These are phyloP conservation scores for Harpagifer antarcticus DNA, from an alignment of 2,797 vertebrate genomes.

Conservation along the genomic window DNA sequence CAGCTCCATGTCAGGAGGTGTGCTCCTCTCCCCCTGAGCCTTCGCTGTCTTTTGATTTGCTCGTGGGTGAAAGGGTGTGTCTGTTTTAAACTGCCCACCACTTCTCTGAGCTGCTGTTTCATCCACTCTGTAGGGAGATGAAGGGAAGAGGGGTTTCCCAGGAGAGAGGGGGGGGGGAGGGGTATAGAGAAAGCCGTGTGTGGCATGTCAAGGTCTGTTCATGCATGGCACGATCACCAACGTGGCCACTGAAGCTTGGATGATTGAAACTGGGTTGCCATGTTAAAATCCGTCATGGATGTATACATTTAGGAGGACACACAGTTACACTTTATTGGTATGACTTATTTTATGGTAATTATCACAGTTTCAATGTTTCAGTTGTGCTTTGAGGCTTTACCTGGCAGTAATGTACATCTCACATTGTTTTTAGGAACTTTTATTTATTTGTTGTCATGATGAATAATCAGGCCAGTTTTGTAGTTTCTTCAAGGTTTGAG, in stretches of 20 bases:
- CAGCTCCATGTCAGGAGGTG: conserved; percentile 20
- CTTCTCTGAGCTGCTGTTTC: conserved; percentile 53
- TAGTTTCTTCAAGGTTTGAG: not conserved
- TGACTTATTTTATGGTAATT: not conserved
- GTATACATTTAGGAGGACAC: not conserved
- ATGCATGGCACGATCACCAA: conserved; percentile 30
- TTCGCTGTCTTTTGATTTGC: conserved; percentile 38
- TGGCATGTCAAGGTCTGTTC: conserved; percentile 41
- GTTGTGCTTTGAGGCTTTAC: not conserved
- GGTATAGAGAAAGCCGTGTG: conserved; percentile 54
- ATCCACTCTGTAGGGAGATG: conserved; percentile 72
- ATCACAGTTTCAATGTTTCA: not conserved
- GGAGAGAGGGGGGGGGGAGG: conserved; percentile 76
- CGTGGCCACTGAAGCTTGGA: not conserved
- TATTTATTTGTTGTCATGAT: no score
- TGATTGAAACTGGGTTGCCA: conserved; percentile 21
- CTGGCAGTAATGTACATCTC: not conserved
- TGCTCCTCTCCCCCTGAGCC: conserved; percentile 5
- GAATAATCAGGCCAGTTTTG: not conserved
- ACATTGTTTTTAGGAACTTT: not conserved
- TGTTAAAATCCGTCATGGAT: not conserved
- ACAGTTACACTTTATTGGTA: not conserved
- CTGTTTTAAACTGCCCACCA: conserved; percentile 31
- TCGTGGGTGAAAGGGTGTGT: conserved; percentile 31
- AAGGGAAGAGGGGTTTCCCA: conserved; percentile 67